A percentile compares a stretch with the other conserved stretches of the same genome.
Evolutionary conservation across 2,888 invertebrate species (phyloP).

Genomic region (Cerastis leucographa): DNA sequence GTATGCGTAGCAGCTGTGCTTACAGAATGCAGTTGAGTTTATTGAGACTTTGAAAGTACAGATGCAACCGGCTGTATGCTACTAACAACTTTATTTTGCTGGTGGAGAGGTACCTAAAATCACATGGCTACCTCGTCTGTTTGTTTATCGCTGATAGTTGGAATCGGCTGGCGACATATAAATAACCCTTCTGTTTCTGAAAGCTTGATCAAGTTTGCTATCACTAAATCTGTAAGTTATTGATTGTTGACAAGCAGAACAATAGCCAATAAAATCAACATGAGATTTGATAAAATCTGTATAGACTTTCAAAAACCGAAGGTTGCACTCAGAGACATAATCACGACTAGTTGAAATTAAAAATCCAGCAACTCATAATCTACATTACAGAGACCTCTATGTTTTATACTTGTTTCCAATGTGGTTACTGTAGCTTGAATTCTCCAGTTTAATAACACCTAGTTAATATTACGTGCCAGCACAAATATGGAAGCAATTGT

Average conservation of each 20-base stretch:
- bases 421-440: conserved; percentile 11
- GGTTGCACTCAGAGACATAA: background rate
- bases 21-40: conserved; percentile 43
- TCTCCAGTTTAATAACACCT: conserved; percentile 26
- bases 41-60: conserved; percentile 42
- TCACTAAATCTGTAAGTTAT: background rate
- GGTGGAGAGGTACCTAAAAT: background rate
- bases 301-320: background rate
- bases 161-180: background rate
- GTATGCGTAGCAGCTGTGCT: conserved; percentile 40
- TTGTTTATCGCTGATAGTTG: background rate
- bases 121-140: background rate
- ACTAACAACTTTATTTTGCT: conserved; percentile 29
- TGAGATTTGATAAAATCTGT: background rate
- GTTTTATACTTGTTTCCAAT: conserved; percentile 13
- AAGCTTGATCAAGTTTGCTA: no score
- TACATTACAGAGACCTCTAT: background rate
- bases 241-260: background rate
- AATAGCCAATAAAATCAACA: background rate
- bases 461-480: conserved; percentile 33
- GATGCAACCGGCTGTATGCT: conserved; percentile 23
- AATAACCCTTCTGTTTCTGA: background rate
- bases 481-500: conserved; percentile 58
- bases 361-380: background rate
- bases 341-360: background rate